Evolutionary conservation across 2,797 vertebrate genomes (phyloP).

Genomic region (Intellagama lesueurii): DNA sequence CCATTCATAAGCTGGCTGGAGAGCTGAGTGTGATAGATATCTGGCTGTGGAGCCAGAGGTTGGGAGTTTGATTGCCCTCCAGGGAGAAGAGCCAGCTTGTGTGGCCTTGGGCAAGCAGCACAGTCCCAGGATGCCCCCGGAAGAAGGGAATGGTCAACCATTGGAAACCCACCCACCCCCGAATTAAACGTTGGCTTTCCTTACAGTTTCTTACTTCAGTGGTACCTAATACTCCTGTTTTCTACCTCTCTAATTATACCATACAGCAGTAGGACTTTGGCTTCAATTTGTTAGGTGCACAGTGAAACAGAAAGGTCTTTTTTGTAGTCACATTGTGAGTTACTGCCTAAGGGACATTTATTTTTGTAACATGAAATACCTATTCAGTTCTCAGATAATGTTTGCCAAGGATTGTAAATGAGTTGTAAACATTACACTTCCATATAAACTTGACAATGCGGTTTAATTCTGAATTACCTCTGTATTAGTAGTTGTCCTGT

Average conservation of each 20-base stretch:
- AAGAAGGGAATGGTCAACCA: too few species aligned
- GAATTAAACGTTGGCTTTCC: neutral
- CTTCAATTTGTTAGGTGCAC: neutral
- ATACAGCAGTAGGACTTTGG: neutral
- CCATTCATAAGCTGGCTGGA: neutral
- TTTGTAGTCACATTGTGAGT: neutral
- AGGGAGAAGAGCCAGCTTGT: too few species aligned
- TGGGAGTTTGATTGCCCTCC: too few species aligned
- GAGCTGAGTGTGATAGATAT: too few species aligned
- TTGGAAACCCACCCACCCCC: too few species aligned
- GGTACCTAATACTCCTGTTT: neutral
- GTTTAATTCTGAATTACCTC: slow-evolving; percentile 6
- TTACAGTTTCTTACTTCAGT: neutral
- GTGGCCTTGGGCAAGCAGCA: too few species aligned
- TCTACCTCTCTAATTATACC: neutral
- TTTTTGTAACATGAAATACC: neutral
- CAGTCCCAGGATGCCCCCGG: too few species aligned
- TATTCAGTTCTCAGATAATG: slow-evolving; percentile 12
- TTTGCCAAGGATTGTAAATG: neutral
- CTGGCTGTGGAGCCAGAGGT: too few species aligned
- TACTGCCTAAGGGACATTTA: neutral
- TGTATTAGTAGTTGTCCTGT: neutral
- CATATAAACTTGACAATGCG: neutral
- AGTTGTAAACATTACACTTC: neutral
- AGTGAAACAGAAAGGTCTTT: neutral